phyloP scores from a whole-genome alignment of 2,888 invertebrate species.

The Pandemis corylana region DNA sequence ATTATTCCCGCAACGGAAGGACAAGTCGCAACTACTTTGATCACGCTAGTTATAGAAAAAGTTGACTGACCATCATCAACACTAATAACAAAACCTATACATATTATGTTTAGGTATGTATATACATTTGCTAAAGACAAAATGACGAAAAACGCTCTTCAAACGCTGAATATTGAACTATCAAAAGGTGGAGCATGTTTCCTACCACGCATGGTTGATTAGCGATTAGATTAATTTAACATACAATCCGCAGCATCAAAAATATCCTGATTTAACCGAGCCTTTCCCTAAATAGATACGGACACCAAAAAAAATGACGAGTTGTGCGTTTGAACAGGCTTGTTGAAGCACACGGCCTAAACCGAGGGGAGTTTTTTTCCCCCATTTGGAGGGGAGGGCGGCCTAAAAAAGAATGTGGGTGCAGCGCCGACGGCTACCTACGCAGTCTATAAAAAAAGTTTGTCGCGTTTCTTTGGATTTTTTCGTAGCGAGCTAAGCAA shows the following conservation, averaged over 20 bases:
- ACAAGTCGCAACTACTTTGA: too few relatives aligned
- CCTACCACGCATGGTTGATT: too few relatives aligned
- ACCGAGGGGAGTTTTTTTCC: slow-evolving; percentile 37
- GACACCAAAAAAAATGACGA: slow-evolving; percentile 6
- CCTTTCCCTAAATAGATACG: slow-evolving; percentile 4
- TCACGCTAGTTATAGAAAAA: too few relatives aligned
- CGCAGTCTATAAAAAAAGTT: slow-evolving; percentile 19
- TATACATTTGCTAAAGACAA: too few relatives aligned
- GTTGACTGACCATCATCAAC: too few relatives aligned
- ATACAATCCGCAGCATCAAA: background rate
- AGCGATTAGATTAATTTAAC: background rate
- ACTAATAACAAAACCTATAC: too few relatives aligned
- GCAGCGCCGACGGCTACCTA: slow-evolving; percentile 17
- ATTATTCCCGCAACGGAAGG: too few relatives aligned
- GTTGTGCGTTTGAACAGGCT: slow-evolving; percentile 1
- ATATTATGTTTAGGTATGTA: too few relatives aligned
- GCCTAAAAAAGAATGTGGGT: slow-evolving; percentile 33
- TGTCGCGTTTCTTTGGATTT: background rate
- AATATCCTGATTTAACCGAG: slow-evolving; percentile 6
- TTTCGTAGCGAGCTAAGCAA: background rate
- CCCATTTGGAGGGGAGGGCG: slow-evolving; percentile 30
- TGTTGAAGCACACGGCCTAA: slow-evolving; percentile 4
- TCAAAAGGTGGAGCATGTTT: too few relatives aligned
- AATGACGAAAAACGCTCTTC: too few relatives aligned
- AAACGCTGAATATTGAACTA: too few relatives aligned